Base-by-base conservation (phyloP, 2,888 invertebrate species). In the Netelia fuscicornis region DNA sequence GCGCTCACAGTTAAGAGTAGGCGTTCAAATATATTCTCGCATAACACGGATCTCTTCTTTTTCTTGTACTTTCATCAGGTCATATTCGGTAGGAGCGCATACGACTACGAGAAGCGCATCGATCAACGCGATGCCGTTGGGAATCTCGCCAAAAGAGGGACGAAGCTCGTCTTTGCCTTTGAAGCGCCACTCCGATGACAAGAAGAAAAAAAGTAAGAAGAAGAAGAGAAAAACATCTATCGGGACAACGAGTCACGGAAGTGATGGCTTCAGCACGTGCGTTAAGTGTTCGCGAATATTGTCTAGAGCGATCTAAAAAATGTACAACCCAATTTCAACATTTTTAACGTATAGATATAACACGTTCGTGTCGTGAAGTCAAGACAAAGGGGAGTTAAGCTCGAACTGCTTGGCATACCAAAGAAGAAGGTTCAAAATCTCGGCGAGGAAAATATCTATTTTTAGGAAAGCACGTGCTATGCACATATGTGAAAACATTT, bases 251-350 rank as follows among this genome's bases (percentile, higher is more conserved):
- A 85, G 87, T 71, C 87, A 87, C 42, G 78, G 71, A 11, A 84
- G 85, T 80, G 86, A 87, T 67, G 60, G 74, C 70, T 87, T 88
- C 76, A 88, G 86, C 77, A 87, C 84, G 65, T 87, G 86, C 70
- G 85, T 81, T 72, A 86, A 85, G 60, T 86, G 87, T 54, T 86
- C 87, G 3, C 83, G 84, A 54, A 87, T 86, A 48, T 56, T 83
- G 67, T 84, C 86, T 13, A 86, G 72, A 71, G 74, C 70, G 48
- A 68, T 82, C 68, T 76, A 72, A 86, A 78, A 75, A 23, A 58
- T 62, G 25, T 30, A n/a, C 17, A 10, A 52, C 20, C 10, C 3
- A 54, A 48, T 62, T 70, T 44, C 20, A 8, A 8, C 11, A 20
- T 20, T 60, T 44, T 17, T 17, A n/a, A 62, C 30, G 23, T 44